Percentiles rank a stretch among this genome's conserved stretches.
These are phyloP conservation scores for Takifugu rubripes DNA, from an alignment of 2,797 vertebrate species.

Conservation along the genomic window DNA sequence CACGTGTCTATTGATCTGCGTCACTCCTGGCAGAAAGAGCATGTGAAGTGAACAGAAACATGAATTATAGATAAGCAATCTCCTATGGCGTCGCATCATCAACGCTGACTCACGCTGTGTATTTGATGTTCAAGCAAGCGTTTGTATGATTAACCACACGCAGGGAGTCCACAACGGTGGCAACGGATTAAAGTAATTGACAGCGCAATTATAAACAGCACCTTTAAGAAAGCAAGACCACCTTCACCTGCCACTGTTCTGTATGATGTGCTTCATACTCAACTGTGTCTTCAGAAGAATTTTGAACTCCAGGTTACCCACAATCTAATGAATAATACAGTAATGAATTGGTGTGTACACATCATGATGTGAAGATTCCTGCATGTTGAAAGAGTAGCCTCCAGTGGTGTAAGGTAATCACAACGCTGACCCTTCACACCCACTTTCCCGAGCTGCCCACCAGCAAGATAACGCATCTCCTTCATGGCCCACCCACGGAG, in stretches of 20 bases:
- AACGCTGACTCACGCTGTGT: constrained; percentile 19
- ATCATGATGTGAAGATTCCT: too few species aligned
- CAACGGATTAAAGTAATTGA: too few species aligned
- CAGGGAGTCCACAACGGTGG: neutral
- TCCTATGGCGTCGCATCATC: constrained; percentile 46
- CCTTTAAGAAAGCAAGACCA: too few species aligned
- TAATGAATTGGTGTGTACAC: too few species aligned
- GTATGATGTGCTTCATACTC: too few species aligned
- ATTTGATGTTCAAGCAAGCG: constrained; percentile 37
- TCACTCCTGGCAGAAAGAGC: constrained; percentile 30
- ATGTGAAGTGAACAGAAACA: constrained; percentile 48
- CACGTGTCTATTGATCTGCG: constrained; percentile 40
- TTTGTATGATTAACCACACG: constrained; percentile 37
- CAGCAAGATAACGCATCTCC: constrained; percentile 20
- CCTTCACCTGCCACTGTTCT: too few species aligned
- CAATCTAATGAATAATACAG: too few species aligned
- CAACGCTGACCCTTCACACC: neutral
- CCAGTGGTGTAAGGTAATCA: neutral
- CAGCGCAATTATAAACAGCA: too few species aligned
- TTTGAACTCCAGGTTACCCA: too few species aligned
- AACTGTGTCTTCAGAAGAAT: too few species aligned
- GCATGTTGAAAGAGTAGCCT: too few species aligned
- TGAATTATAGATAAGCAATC: constrained; percentile 60
- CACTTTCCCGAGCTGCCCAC: constrained; percentile 16
- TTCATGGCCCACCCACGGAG: constrained; percentile 4